Evolutionary conservation across 2,888 invertebrate species (phyloP).

Genomic region (Polyommatus iphigenia): DNA sequence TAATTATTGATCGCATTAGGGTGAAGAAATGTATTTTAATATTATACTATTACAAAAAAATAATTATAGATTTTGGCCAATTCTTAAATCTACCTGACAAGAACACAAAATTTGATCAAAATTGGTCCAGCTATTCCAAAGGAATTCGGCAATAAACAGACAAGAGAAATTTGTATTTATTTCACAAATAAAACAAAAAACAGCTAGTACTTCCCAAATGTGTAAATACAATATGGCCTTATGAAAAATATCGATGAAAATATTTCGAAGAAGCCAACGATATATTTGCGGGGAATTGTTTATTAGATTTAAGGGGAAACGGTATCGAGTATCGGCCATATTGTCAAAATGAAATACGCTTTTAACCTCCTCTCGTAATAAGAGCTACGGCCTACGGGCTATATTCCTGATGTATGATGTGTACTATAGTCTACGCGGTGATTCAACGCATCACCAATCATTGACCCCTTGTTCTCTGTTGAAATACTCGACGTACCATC

Average conservation of each 20-base stretch:
- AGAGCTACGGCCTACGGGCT: neutral
- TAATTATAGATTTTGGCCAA: too few species aligned
- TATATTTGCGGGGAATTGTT: slow-evolving; percentile 26
- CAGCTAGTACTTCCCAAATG: neutral
- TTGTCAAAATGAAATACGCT: slow-evolving; percentile 25
- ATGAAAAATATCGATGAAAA: slow-evolving; percentile 24
- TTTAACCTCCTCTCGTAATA: slow-evolving; percentile 22
- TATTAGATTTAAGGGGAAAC: slow-evolving; percentile 29
- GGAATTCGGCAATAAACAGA: neutral
- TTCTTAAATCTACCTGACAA: neutral
- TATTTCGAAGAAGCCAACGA: slow-evolving; percentile 22
- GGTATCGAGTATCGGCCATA: neutral
- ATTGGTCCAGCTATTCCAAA: neutral
- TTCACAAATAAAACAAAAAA: neutral
- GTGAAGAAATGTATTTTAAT: too few species aligned
- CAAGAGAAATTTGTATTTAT: neutral
- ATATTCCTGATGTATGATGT: neutral
- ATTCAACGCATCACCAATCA: too few species aligned
- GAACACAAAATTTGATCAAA: neutral
- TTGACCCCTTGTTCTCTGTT: too few species aligned
- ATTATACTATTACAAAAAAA: too few species aligned
- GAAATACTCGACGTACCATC: too few species aligned
- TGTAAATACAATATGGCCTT: neutral
- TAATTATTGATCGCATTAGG: too few species aligned
- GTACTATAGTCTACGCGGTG: neutral